phyloP scores from a whole-genome alignment of 2,113 vertebrate species.

The Lanius ludovicianus region DNA sequence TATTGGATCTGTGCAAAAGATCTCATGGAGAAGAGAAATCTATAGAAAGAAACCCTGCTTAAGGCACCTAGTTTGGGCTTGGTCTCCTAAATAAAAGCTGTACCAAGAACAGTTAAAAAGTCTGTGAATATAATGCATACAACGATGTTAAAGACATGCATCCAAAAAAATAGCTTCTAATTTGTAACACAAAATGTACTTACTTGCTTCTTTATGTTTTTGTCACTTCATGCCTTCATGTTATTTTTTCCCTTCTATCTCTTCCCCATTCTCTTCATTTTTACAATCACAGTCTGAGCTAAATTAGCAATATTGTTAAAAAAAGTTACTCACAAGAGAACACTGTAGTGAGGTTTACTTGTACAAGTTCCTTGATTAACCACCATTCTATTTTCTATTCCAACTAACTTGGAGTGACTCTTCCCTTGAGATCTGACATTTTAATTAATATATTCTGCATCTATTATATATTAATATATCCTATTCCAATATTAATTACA shows the following conservation, averaged over 20 bases:
- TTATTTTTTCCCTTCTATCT: neutral
- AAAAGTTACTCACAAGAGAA: neutral
- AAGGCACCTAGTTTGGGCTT: neutral
- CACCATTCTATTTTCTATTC: neutral
- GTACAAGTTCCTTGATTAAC: neutral
- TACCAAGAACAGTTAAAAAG: neutral
- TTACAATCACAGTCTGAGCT: neutral
- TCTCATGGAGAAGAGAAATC: neutral
- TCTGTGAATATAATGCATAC: neutral
- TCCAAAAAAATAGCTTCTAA: neutral
- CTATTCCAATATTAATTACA: neutral
- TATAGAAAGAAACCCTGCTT: neutral
- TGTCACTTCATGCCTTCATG: neutral
- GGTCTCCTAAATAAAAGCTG: neutral
- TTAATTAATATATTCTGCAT: slow-evolving; percentile 15
- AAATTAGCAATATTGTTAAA: neutral
- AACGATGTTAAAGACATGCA: neutral
- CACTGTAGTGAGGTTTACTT: neutral
- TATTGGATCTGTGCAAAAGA: neutral
- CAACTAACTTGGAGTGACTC: neutral
- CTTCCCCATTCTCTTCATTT: neutral
- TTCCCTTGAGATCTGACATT: neutral
- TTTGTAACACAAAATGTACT: neutral
- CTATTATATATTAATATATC: neutral
- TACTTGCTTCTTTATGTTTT: neutral